These are phyloP conservation scores for Balearica regulorum DNA, from an alignment of 2,797 vertebrate species.

Conservation along the genomic window DNA sequence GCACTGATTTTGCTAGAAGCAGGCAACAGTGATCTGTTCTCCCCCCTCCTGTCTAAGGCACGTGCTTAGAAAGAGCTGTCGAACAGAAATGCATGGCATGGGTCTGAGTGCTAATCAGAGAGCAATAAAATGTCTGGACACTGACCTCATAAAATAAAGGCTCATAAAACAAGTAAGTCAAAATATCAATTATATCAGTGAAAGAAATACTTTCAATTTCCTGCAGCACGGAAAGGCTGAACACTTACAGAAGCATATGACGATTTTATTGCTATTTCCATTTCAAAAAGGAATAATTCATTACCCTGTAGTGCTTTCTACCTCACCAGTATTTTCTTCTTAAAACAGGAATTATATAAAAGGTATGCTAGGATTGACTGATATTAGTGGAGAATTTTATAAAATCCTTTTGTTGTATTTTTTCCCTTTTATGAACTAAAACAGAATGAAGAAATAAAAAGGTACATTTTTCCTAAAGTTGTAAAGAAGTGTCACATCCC, in stretches of 20 bases:
- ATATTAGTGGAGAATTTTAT: not conserved
- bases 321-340: not conserved
- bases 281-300: not conserved
- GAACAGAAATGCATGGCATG: rapidly evolving
- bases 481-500: not conserved
- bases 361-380: not conserved
- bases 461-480: not conserved
- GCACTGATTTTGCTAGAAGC: not conserved
- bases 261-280: not conserved
- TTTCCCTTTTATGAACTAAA: not conserved
- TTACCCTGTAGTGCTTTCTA: not conserved
- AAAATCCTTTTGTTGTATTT: not conserved
- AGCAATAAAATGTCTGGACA: not conserved
- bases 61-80: not conserved
- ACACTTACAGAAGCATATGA: not conserved
- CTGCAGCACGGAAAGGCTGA: not conserved
- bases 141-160: not conserved
- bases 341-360: not conserved
- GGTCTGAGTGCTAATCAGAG: not conserved
- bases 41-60: not conserved
- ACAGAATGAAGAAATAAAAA: not conserved
- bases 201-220: not conserved
- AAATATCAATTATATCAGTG: not conserved
- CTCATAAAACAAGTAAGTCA: not conserved
- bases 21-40: not conserved